Conservation (phyloP, 2,797 vertebrate genomes). For the Galago senegalensis region DNA sequence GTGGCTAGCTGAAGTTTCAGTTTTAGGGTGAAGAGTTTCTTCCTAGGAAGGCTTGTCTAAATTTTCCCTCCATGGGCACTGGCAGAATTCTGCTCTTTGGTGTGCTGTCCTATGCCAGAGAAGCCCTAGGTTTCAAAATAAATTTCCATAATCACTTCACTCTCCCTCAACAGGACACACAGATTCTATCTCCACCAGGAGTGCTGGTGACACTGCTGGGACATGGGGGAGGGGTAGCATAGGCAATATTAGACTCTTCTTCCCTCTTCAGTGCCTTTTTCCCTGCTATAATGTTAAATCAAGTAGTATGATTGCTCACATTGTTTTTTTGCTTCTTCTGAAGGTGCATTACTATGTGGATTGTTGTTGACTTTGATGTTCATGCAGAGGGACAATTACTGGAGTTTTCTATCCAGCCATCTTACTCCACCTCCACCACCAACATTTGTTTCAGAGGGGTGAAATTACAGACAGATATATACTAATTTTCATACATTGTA, state of each 20-base stretch:
- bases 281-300: not conserved
- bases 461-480: conserved; percentile 43
- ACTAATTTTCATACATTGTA: conserved; percentile 14
- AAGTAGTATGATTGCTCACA: not conserved
- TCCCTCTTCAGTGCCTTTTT: not conserved
- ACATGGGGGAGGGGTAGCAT: not conserved
- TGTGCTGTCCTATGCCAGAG: not conserved
- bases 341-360: not conserved
- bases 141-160: not conserved
- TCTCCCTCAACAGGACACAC: not conserved
- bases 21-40: not conserved
- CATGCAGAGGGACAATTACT: not conserved
- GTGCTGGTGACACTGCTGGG: not conserved
- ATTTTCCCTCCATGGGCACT: not conserved
- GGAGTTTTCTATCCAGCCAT: not conserved
- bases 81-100: not conserved
- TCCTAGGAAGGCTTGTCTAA: not conserved
- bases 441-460: not conserved
- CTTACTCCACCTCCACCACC: not conserved
- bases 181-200: not conserved
- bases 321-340: not conserved
- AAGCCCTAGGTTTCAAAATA: not conserved
- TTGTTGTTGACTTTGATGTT: not conserved
- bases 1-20: not conserved
- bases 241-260: not conserved